phyloP scores from a whole-genome alignment of 2,113 vertebrate genomes.

The Spilogale gracilis region DNA sequence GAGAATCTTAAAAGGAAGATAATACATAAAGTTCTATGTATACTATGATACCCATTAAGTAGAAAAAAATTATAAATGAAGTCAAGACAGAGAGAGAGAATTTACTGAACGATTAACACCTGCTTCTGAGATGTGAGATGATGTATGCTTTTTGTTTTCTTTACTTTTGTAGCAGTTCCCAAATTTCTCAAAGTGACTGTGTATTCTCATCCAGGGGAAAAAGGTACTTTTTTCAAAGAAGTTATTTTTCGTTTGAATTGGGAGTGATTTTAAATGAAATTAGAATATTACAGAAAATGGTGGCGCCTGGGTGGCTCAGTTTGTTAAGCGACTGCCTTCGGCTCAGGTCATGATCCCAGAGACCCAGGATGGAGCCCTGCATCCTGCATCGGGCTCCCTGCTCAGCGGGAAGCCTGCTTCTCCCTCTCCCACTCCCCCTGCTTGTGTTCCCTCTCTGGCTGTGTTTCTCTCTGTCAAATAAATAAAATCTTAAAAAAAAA shows the following conservation, averaged over 20 bases:
- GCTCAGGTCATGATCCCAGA: too few relatives aligned
- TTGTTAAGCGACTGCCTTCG: too few relatives aligned
- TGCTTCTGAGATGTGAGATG: neutral
- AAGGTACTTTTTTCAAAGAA: neutral
- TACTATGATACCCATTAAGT: neutral
- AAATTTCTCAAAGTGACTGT: slow-evolving; percentile 55
- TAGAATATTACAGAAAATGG: neutral
- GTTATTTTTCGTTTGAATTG: slow-evolving; percentile 50
- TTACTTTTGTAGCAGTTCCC: neutral
- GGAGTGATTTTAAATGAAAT: slow-evolving; percentile 58
- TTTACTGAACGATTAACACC: slow-evolving; percentile 11
- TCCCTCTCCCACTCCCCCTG: too few relatives aligned
- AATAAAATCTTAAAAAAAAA: too few relatives aligned
- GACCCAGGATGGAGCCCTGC: too few relatives aligned
- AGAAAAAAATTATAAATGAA: neutral
- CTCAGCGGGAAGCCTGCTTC: too few relatives aligned
- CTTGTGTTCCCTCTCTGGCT: too few relatives aligned
- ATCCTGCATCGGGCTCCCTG: too few relatives aligned
- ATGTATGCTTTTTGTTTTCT: slow-evolving; percentile 1
- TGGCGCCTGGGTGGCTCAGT: too few relatives aligned
- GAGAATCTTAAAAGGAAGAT: neutral
- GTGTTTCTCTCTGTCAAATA: too few relatives aligned
- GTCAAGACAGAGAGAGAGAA: neutral
- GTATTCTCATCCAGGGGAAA: neutral
- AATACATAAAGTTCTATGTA: neutral